phyloP scores from a whole-genome alignment of 2,113 vertebrate genomes.

The Syngnathus typhle region DNA sequence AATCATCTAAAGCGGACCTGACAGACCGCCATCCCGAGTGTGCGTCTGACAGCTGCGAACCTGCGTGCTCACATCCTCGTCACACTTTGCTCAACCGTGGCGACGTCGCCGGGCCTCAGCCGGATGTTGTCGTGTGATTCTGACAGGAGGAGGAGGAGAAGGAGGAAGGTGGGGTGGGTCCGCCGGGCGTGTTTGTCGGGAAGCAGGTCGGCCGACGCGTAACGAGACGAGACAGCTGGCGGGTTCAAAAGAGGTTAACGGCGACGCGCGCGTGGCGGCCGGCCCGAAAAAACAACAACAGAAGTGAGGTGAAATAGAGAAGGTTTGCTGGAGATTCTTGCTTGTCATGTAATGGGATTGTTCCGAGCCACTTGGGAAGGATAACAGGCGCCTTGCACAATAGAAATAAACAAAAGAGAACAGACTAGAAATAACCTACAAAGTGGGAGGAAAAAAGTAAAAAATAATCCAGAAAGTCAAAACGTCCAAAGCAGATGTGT shows the following conservation, averaged over 20 bases:
- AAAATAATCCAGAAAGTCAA: too few relatives aligned
- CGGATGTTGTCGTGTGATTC: conserved; percentile 45
- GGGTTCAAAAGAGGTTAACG: conserved; percentile 62
- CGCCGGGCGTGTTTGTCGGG: conserved; percentile 35
- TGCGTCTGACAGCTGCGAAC: conserved; percentile 61
- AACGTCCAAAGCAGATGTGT: not conserved
- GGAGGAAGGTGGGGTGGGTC: conserved; percentile 26
- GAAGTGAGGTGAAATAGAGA: conserved; percentile 18
- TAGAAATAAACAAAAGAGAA: too few relatives aligned
- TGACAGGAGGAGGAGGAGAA: conserved; percentile 38
- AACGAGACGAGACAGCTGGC: conserved; percentile 65
- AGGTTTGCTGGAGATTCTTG: conserved; percentile 6
- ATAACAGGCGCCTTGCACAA: too few relatives aligned
- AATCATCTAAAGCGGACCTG: conserved; percentile 45
- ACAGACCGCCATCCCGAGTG: conserved; percentile 53
- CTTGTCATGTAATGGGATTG: not conserved
- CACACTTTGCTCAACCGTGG: conserved; percentile 33
- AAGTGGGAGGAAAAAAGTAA: too few relatives aligned
- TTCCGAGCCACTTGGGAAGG: too few relatives aligned
- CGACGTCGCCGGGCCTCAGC: conserved; percentile 33
- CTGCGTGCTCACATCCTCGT: conserved; percentile 50
- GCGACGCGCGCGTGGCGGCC: conserved; percentile 50
- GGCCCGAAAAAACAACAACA: conserved; percentile 24
- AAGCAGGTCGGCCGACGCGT: conserved; percentile 41
- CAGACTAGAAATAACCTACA: too few relatives aligned